Evolutionary conservation across 2,888 invertebrate species (phyloP).

Genomic region (Enchytraeus crypticus): DNA sequence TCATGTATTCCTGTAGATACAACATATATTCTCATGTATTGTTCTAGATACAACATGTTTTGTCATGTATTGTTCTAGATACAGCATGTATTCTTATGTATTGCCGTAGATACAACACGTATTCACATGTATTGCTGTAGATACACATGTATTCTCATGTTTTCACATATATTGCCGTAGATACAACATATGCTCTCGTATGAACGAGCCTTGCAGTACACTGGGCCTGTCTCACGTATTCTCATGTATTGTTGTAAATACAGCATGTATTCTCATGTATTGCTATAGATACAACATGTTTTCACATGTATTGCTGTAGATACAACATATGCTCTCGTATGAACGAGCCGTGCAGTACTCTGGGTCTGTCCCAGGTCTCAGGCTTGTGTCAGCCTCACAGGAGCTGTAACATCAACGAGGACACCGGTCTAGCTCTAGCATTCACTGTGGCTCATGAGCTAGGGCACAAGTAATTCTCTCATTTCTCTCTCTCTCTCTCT

Average conservation of each 20-base stretch:
- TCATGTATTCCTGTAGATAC: too few relatives aligned
- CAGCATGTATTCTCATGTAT: too few relatives aligned
- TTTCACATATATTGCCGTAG: slow-evolving; percentile 34
- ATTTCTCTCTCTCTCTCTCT: too few relatives aligned
- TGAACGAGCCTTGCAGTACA: slow-evolving; percentile 54
- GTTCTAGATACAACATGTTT: too few relatives aligned
- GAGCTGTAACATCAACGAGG: slow-evolving; percentile 82
- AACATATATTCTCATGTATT: too few relatives aligned
- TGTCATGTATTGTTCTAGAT: too few relatives aligned
- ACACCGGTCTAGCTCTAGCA: slow-evolving; percentile 77
- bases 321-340: slow-evolving; percentile 50
- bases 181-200: slow-evolving; percentile 49
- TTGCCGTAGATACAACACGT: too few relatives aligned
- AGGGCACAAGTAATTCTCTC: slow-evolving; percentile 85
- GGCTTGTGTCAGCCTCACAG: slow-evolving; percentile 77
- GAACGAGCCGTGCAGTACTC: slow-evolving; percentile 55
- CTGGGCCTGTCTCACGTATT: slow-evolving; percentile 78
- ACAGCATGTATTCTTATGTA: too few relatives aligned
- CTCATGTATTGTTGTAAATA: too few relatives aligned
- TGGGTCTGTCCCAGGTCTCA: slow-evolving; percentile 79
- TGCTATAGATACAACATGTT: too few relatives aligned
- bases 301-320: slow-evolving; percentile 34
- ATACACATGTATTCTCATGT: too few relatives aligned
- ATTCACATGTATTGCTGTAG: too few relatives aligned
- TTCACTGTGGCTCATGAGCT: slow-evolving; percentile 83